Evolutionary conservation across 1,140 invertebrate genomes (phyloP), one percentile per base, ranked within the genome.

Genomic region (Diabrotica undecimpunctata): DNA sequence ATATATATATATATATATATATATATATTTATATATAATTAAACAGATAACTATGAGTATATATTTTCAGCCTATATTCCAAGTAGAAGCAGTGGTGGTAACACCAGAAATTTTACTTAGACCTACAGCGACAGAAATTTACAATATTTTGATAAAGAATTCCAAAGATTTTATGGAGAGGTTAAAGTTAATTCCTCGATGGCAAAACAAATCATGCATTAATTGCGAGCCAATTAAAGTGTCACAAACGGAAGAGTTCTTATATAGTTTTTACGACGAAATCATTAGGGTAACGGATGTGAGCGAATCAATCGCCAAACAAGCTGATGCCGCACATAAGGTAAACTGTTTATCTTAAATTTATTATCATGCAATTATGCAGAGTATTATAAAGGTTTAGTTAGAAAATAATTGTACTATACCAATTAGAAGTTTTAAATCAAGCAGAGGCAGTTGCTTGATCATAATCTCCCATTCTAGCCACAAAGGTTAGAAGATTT

Each of bases 181-280:
- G 81, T 76, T 92, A 5, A 91, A 90, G 74, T 70, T 80, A 6
- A 93, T 95, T 77, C 83, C 88, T 0, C 85, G 93, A 7, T 96
- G 93, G 93, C 90, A 92, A 87, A 81, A 87, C 66, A 86, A 87
- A n/a, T 91, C 88, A 9, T 95, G 93, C 76, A 74, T 91, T 0
- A 84, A 87, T 38, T 90, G 87, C 66, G 81, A 85, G 41, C 85
- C 87, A 7, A 83, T 88, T 61, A 83, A 83, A 65, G 75, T 77
- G 61, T 70, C 72, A 62, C 78, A 81, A 39, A 80, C 80, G 66
- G 83, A 84, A 80, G 84, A 75, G 79, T 87, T 78, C 82, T 80
- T 76, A 74, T 87, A 74, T 85, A 90, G 79, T 83, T 95, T 89
- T 77, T 93, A 88, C 69, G 87, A 93, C 55, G 92, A 96, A 70